Evolutionary conservation across 2,888 invertebrate species (phyloP).

Genomic region (Flexamia atlantica): DNA sequence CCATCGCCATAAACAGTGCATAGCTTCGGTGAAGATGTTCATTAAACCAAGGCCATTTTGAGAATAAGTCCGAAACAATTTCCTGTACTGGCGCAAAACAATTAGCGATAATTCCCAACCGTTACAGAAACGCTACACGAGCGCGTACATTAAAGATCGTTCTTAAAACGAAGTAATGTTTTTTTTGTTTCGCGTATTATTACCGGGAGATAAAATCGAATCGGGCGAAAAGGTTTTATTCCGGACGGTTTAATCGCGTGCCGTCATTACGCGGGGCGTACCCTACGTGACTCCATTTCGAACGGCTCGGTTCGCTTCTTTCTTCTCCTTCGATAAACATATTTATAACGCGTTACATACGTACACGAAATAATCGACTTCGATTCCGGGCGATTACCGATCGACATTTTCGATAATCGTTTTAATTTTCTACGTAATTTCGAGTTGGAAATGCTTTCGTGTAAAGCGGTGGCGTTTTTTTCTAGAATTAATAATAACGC

Average conservation of each 20-base stretch:
- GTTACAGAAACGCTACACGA: slow-evolving; percentile 39
- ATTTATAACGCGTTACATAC: slow-evolving; percentile 60
- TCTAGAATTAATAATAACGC: slow-evolving; percentile 60
- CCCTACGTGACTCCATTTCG: slow-evolving; percentile 60
- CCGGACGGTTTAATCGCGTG: slow-evolving; percentile 49
- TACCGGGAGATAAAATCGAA: slow-evolving; percentile 60
- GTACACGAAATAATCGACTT: slow-evolving; percentile 52
- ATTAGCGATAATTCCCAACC: slow-evolving; percentile 32
- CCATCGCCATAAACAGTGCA: too few species aligned
- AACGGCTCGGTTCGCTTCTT: slow-evolving; percentile 58
- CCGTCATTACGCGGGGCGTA: slow-evolving; percentile 41
- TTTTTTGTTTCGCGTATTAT: slow-evolving; percentile 60
- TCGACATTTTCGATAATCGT: slow-evolving; percentile 62
- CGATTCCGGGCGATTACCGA: slow-evolving; percentile 55
- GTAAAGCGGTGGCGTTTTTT: slow-evolving; percentile 59
- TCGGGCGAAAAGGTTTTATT: slow-evolving; percentile 48
- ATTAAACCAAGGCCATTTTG: slow-evolving; percentile 9
- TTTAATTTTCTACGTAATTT: slow-evolving; percentile 62
- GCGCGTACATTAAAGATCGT: slow-evolving; percentile 23
- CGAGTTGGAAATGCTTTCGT: slow-evolving; percentile 57
- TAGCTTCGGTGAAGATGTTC: not conserved
- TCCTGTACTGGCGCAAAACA: slow-evolving; percentile 20
- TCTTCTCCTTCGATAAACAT: slow-evolving; percentile 57
- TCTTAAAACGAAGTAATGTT: slow-evolving; percentile 44
- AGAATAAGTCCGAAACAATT: slow-evolving; percentile 35